Percentiles rank a stretch among this genome's conserved stretches.
Evolutionary conservation across 1,140 invertebrate genomes (phyloP).

Genomic region (Euwallacea fornicatus): DNA sequence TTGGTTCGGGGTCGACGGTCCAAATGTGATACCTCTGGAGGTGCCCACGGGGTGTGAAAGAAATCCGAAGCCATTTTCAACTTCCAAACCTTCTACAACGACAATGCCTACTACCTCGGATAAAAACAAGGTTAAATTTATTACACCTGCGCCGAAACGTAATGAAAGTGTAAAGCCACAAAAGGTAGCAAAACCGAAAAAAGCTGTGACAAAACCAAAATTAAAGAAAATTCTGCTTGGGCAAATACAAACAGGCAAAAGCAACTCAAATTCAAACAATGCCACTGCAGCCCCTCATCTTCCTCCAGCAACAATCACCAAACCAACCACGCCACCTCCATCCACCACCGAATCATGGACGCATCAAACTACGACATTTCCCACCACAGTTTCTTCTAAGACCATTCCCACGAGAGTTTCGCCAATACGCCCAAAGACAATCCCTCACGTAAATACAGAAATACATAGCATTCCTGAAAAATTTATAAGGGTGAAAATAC

Average conservation of each 20-base stretch:
- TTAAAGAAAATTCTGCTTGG: constrained; percentile 23
- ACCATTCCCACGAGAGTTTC: constrained; percentile 1
- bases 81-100: constrained; percentile 10
- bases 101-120: not conserved
- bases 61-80: constrained; percentile 1
- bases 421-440: constrained; percentile 8
- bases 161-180: not conserved
- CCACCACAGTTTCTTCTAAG: constrained; percentile 12
- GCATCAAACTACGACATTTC: constrained; percentile 14
- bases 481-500: constrained; percentile 27
- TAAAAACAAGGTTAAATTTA: constrained; percentile 7
- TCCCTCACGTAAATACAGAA: constrained; percentile 58
- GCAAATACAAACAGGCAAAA: constrained; percentile 19
- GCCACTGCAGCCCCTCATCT: not conserved
- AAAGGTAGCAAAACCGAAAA: constrained; percentile 10
- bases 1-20: constrained; percentile 63
- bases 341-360: constrained; percentile 13
- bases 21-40: constrained; percentile 23
- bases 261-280: not conserved
- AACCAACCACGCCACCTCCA: not conserved
- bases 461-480: constrained; percentile 56
- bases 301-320: not conserved
- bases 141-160: not conserved
- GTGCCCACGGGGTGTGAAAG: constrained; percentile 9
- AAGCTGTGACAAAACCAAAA: constrained; percentile 1